phyloP scores from a whole-genome alignment of 2,113 vertebrate genomes.

The Grus americana region DNA sequence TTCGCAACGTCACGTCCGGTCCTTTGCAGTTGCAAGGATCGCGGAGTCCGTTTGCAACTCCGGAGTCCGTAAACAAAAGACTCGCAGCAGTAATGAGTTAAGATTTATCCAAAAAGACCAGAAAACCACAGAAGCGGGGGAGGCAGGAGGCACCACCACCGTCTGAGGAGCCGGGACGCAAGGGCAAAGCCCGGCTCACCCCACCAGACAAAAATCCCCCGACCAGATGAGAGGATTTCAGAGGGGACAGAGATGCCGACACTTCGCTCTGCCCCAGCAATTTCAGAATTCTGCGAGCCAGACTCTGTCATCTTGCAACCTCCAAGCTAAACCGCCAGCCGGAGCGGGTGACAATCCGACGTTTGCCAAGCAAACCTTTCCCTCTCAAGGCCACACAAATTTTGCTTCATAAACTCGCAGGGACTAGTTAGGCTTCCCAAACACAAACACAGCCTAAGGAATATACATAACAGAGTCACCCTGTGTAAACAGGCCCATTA shows the following conservation, averaged over 20 bases:
- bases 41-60: rapidly evolving
- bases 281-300: no score
- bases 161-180: not conserved
- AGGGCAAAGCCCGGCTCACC: not conserved
- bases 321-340: not conserved
- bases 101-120: not conserved
- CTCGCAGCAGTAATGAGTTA: rapidly evolving
- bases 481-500: not conserved
- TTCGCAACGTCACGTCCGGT: rapidly evolving
- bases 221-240: not conserved
- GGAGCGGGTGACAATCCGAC: not conserved
- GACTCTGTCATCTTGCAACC: not conserved
- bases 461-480: not conserved
- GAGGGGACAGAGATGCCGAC: not conserved
- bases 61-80: rapidly evolving
- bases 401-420: not conserved
- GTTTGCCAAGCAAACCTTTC: not conserved
- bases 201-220: not conserved
- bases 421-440: not conserved
- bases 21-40: not conserved
- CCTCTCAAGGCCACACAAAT: not conserved
- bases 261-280: not conserved
- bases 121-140: not conserved
- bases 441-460: not conserved
- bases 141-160: rapidly evolving